These are phyloP conservation scores for Actinostola sp. DNA, from an alignment of 92 coral and sea anemone genomes.

Conservation along the genomic window DNA sequence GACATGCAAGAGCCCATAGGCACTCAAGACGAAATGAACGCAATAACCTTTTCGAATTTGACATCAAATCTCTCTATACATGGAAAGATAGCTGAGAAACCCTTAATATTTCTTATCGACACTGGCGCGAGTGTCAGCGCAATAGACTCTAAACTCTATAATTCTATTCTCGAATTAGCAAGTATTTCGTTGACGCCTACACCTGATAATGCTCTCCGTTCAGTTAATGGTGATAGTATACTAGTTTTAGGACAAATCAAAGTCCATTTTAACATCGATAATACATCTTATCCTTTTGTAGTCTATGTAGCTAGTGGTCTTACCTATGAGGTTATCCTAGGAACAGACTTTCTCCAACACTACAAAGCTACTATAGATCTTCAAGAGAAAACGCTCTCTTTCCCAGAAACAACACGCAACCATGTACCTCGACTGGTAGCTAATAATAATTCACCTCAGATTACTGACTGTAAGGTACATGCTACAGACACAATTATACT, in stretches of 20 bases:
- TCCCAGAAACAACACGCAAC: background rate
- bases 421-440: too few relatives aligned
- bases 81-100: background rate
- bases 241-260: slow-evolving; percentile 32
- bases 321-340: slow-evolving; percentile 38
- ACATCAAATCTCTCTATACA: background rate
- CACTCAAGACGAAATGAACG: background rate
- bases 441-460: too few relatives aligned
- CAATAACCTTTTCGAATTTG: background rate
- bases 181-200: slow-evolving; percentile 5
- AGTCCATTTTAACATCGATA: slow-evolving; percentile 35
- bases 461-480: background rate
- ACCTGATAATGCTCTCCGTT: background rate
- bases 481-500: background rate
- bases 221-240: slow-evolving; percentile 42
- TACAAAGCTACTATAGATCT: slow-evolving; percentile 27
- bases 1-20: background rate
- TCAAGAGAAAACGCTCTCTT: slow-evolving; percentile 3
- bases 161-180: slow-evolving; percentile 16
- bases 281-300: slow-evolving; percentile 12
- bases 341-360: slow-evolving; percentile 34
- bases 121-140: slow-evolving; percentile 46
- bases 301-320: slow-evolving; percentile 23
- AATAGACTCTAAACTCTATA: slow-evolving; percentile 12
- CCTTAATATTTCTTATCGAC: slow-evolving; percentile 25